phyloP scores from a whole-genome alignment of 2,113 vertebrate genomes.

The Oreochromis niloticus region DNA sequence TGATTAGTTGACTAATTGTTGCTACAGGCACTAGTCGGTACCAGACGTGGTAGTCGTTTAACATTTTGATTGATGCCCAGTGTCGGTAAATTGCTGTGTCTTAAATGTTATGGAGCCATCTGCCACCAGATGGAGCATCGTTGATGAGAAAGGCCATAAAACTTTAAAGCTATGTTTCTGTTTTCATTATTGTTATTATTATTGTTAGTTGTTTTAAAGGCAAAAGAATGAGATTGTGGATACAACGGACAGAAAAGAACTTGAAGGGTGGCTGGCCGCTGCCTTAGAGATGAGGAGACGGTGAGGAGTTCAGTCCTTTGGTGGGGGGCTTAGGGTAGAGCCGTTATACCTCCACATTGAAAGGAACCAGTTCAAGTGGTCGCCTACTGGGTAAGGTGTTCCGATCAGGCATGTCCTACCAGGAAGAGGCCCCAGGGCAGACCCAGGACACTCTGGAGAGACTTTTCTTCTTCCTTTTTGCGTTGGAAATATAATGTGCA shows the following conservation, averaged over 20 bases:
- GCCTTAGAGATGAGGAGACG: not conserved
- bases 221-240: not conserved
- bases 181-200: not conserved
- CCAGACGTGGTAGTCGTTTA: not conserved
- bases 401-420: accelerated
- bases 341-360: not conserved
- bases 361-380: not conserved
- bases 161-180: not conserved
- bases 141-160: not conserved
- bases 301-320: not conserved
- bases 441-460: not conserved
- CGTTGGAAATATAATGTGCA: not conserved
- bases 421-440: not conserved
- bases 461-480: not conserved
- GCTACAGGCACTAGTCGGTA: not conserved
- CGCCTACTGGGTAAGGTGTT: not conserved
- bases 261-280: no score
- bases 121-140: not conserved
- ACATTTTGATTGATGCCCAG: not conserved
- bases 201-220: not conserved
- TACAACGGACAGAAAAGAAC: not conserved
- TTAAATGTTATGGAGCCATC: not conserved
- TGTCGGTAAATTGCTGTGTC: not conserved
- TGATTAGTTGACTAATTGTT: not conserved
- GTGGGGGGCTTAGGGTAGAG: not conserved